Conservation (phyloP, 2,113 vertebrate species). For the Cyphomyrus plagiostoma region DNA sequence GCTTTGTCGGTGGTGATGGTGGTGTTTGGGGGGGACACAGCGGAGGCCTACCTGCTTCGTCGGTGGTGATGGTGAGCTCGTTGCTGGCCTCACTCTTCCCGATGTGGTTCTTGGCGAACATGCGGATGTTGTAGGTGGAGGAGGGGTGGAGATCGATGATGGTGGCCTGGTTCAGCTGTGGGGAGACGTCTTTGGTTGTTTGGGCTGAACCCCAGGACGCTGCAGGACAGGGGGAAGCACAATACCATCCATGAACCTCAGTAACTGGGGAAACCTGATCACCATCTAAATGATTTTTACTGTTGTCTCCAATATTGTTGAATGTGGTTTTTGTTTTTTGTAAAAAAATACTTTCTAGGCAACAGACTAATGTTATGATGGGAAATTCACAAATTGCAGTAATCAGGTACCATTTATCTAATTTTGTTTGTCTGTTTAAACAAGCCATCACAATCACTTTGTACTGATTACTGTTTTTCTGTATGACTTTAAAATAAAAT, state of each 20-base stretch:
- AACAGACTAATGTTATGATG: neutral
- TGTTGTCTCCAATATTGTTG: neutral
- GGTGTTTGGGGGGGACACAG: neutral
- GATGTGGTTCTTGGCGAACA: slow-evolving; percentile 97
- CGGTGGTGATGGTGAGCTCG: slow-evolving; percentile 95
- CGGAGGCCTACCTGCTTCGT: slow-evolving; percentile 81
- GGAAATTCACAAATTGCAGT: slow-evolving; percentile 1
- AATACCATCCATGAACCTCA: neutral
- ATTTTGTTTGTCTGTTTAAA: neutral
- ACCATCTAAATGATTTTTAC: neutral
- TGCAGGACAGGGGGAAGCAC: slow-evolving; percentile 44
- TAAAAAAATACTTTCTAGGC: neutral
- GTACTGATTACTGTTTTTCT: neutral
- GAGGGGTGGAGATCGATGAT: slow-evolving; percentile 99
- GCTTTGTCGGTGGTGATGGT: slow-evolving; percentile 98
- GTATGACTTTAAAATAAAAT: neutral
- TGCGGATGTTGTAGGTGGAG: slow-evolving; percentile 97
- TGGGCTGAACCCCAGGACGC: slow-evolving; percentile 96
- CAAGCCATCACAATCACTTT: neutral
- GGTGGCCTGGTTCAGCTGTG: slow-evolving; percentile 96
- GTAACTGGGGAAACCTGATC: neutral
- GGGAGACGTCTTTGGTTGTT: slow-evolving; percentile 97
- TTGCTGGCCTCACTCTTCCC: slow-evolving; percentile 98
- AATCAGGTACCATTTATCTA: neutral
- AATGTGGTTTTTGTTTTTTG: neutral